Percentiles rank a stretch among this genome's conserved stretches.
Conservation (phyloP, 2,888 invertebrate species). For the Pseudococcus longispinus region DNA sequence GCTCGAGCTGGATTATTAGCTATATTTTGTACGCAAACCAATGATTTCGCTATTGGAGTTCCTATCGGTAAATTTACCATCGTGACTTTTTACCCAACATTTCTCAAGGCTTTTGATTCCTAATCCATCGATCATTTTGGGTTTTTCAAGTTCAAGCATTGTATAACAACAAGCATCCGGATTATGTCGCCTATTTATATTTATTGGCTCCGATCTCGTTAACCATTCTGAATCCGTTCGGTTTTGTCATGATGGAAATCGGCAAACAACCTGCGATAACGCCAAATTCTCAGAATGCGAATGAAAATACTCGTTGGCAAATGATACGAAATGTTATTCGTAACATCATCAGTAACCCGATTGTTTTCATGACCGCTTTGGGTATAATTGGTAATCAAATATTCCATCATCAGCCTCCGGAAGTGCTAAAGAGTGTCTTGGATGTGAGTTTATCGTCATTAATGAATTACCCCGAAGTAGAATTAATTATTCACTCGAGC, state of each 20-base stretch:
- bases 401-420: conserved; percentile 80
- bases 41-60: conserved; percentile 96
- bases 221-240: conserved; percentile 89
- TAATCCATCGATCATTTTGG: neutral
- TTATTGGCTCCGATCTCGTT: conserved; percentile 93
- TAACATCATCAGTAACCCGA: conserved; percentile 85
- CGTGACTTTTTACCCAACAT: neutral
- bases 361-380: conserved; percentile 90
- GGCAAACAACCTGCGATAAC: conserved; percentile 59
- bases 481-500: neutral
- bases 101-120: neutral
- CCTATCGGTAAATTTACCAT: conserved; percentile 78
- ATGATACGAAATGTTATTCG: conserved; percentile 63
- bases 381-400: conserved; percentile 85
- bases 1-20: conserved; percentile 89
- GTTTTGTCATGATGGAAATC: conserved; percentile 88
- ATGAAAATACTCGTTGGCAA: conserved; percentile 56
- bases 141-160: conserved; percentile 76
- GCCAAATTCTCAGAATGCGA: neutral
- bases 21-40: conserved; percentile 95
- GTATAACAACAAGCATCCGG: conserved; percentile 78
- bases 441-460: conserved; percentile 66
- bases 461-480: too few species aligned
- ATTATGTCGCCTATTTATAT: conserved; percentile 89
- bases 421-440: conserved; percentile 76